phyloP scores from a whole-genome alignment of 2,113 vertebrate genomes.

The Scalopus aquaticus region DNA sequence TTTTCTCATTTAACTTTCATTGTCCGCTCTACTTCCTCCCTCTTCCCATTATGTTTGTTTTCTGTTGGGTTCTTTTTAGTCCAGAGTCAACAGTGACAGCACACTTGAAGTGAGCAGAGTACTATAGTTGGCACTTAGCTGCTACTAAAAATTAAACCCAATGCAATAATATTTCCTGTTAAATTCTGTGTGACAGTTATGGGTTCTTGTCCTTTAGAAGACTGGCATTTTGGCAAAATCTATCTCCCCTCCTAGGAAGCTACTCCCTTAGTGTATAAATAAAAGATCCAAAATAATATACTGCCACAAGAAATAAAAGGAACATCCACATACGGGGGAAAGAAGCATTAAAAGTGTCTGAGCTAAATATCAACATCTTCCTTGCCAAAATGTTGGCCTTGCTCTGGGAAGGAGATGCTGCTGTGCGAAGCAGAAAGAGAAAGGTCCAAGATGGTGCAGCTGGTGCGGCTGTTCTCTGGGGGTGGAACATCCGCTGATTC shows the following conservation, averaged over 20 bases:
- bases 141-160: slow-evolving; percentile 47
- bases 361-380: neutral
- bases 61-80: slow-evolving; percentile 42
- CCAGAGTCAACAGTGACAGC: slow-evolving; percentile 16
- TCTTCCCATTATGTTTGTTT: slow-evolving; percentile 55
- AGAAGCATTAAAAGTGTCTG: neutral
- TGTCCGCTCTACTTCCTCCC: neutral
- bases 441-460: neutral
- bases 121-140: slow-evolving; percentile 19
- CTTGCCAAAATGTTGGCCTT: neutral
- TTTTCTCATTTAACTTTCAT: slow-evolving; percentile 61
- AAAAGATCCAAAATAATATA: slow-evolving; percentile 39
- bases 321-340: neutral
- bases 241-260: slow-evolving; percentile 24
- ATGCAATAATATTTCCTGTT: slow-evolving; percentile 44
- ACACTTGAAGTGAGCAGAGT: neutral
- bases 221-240: slow-evolving; percentile 55
- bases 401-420: neutral
- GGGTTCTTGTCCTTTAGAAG: slow-evolving; percentile 26
- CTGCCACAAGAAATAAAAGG: slow-evolving; percentile 36
- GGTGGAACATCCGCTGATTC: neutral
- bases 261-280: slow-evolving; percentile 46
- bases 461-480: neutral
- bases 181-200: slow-evolving; percentile 4
- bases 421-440: neutral